Base-by-base conservation (phyloP, 2,797 vertebrate genomes). In the Glossophaga mutica region DNA sequence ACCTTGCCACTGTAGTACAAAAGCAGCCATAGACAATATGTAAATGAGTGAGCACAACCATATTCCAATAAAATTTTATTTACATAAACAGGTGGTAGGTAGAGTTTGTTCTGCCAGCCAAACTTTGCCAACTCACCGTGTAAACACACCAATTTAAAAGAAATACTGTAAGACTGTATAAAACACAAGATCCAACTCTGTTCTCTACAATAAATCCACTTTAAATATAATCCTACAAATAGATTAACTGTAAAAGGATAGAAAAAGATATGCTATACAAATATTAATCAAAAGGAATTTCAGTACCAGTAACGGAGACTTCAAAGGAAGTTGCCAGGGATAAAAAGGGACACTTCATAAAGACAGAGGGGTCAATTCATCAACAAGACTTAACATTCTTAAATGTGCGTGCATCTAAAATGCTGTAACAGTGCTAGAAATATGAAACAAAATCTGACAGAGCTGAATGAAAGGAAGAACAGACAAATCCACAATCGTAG, bases 381-480 rank as follows among this genome's bases (percentile, higher is more conserved):
- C 39, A 87, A 37, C 5, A 68, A 76, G 29, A 48, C 22, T 74
- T 71, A 90, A 55, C 32, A 79, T 74, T 79, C n/a, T 34, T 67
- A 86, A 90, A 50, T 21, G 12, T 79, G 32, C 19, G 39, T 77
- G 24, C 37, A 46, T 7, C 42, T 44, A 84, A 76, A 46, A 37
- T 65, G 39, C 62, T 71, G 1, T n/a, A 85, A 62, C 21, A 42
- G 39, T 78, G 32, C 32, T 26, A 82, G 71, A 50, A 78, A 87
- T 14, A 71, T 37, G 42, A 78, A 92, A 82, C 42, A 88, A 84
- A 83, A 88, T 70, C 42, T 70, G 8, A 70, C 0, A 59, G 32
- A 84, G 89, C 14, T 39, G 44, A 89, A 88, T 39, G 44, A 89
- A 88, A 95, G 77, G 46, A 95, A 52, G 84, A 71, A 76, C 18